These are phyloP conservation scores for Ambastaia sidthimunki DNA, from an alignment of 2,797 vertebrate species.

Conservation along the genomic window DNA sequence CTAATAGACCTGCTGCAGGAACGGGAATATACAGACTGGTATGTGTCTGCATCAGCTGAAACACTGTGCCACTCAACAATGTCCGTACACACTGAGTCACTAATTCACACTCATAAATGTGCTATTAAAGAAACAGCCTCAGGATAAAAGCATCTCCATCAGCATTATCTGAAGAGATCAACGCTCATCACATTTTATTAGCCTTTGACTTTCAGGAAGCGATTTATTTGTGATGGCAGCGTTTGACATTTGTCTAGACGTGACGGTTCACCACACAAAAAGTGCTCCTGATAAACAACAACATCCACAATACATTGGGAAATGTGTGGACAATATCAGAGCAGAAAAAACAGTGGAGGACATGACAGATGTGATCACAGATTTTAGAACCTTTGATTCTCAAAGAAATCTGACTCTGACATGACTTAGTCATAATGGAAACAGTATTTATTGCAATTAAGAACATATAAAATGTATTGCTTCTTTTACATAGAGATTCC, in stretches of 20 bases:
- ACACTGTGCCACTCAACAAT: constrained; percentile 62
- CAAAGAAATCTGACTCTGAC: too few relatives aligned
- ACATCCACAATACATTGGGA: constrained; percentile 50
- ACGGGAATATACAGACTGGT: constrained; percentile 53
- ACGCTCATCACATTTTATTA: constrained; percentile 50
- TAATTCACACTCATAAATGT: constrained; percentile 55
- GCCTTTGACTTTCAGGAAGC: constrained; percentile 41
- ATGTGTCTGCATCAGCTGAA: constrained; percentile 59
- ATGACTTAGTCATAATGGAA: too few relatives aligned
- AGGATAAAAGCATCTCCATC: constrained; percentile 53
- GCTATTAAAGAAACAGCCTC: constrained; percentile 49
- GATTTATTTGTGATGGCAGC: constrained; percentile 26
- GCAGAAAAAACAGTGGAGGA: neutral
- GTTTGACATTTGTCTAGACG: constrained; percentile 51
- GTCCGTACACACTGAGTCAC: constrained; percentile 50
- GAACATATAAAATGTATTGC: too few relatives aligned
- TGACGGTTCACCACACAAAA: constrained; percentile 22
- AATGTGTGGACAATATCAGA: neutral
- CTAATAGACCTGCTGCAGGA: constrained; percentile 67
- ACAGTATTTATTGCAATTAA: too few relatives aligned
- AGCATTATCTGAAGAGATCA: constrained; percentile 42
- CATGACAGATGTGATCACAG: constrained; percentile 14
- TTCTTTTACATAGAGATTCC: too few relatives aligned
- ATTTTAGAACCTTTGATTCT: constrained; percentile 1
- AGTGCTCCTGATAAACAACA: constrained; percentile 61